Base-by-base conservation (phyloP, 2,797 vertebrate genomes). In the Acanthiza pusilla region DNA sequence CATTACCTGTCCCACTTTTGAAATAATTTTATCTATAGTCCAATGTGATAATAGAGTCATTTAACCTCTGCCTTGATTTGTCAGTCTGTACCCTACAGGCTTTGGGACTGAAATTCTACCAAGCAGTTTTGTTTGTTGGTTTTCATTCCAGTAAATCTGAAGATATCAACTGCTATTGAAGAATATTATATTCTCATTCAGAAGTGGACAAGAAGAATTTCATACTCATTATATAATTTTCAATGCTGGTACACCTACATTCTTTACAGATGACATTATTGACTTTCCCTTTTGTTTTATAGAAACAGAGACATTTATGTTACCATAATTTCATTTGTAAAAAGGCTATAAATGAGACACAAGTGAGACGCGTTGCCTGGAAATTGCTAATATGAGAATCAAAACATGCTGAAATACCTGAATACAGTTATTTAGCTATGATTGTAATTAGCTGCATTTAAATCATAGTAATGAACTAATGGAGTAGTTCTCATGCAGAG, bases 391-490 rank as follows among this genome's bases (percentile, higher is more conserved):
- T 66, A 51, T 13, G 54, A 91, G 82, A 94, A 86, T 53, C 65
- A 76, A 92, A 87, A 91, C 42, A 83, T 90, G 91, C 85, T 81
- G 76, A 91, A 97, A 93, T 96, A 96, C 96, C 97, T 88, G 92
- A 95, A 93, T 60, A 86, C 85, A 97, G 96, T 97, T 94, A 96
- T 97, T 97, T 95, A 91, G 92, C 95, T 95, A 94, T 95, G 96
- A 97, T 87, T 93, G 88, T 92, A 97, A 97, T 97, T 97, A 97
- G 94, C 88, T 91, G 93, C 65, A 89, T 97, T 97, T 96, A 97
- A 95, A 98, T 97, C 97, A 97, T 70, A 84, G 81, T 95, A 97
- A 97, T 96, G 97, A 97, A 97, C 95, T 96, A 96, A 96, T 91
- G 85, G 83, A 95, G 74, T 81, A 94, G 95, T 88, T 95, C 94